phyloP scores from a whole-genome alignment of 2,888 invertebrate genomes.

The Mystacides longicornis region DNA sequence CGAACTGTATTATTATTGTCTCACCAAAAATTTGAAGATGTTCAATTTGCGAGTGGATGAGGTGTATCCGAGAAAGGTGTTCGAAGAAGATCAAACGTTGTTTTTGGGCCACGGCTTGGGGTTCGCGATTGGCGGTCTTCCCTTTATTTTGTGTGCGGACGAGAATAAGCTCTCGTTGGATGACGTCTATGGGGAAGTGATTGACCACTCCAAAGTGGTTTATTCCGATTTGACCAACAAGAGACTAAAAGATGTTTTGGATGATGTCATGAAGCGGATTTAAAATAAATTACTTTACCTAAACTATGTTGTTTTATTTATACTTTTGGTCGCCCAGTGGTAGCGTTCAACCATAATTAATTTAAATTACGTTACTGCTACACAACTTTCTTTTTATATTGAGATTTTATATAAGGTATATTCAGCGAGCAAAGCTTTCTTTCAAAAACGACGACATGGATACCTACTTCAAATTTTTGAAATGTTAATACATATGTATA shows the following conservation, averaged over 20 bases:
- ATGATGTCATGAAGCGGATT: not conserved
- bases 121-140: not conserved
- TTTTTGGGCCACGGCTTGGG: not conserved
- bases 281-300: no score
- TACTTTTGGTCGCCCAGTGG: no score
- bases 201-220: not conserved
- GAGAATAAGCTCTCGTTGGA: not conserved
- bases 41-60: not conserved
- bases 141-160: not conserved
- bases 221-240: not conserved
- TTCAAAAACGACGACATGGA: no score
- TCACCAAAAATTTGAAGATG: not conserved
- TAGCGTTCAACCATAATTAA: no score
- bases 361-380: no score
- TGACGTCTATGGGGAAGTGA: not conserved
- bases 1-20: not conserved
- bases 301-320: no score
- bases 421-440: no score
- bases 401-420: no score
- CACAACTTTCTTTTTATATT: no score
- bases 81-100: not conserved
- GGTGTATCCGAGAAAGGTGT: not conserved
- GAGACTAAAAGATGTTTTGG: not conserved
- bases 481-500: no score
- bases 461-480: no score